Base-by-base conservation (phyloP, 2,113 vertebrate species). In the Urocynchramus pylzowi region DNA sequence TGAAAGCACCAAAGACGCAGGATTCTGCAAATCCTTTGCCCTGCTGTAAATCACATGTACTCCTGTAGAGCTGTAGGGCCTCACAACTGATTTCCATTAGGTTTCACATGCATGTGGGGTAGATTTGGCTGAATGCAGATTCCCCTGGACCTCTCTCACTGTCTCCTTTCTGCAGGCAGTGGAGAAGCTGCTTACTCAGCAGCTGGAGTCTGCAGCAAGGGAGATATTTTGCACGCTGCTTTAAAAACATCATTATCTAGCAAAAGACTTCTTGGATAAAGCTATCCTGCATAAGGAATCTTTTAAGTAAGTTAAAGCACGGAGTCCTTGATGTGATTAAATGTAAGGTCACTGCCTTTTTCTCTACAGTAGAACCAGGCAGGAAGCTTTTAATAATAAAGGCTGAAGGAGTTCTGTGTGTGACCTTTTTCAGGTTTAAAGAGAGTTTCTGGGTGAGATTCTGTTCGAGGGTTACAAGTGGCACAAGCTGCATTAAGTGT, bases 171-270 rank as follows among this genome's bases (percentile, higher is more conserved):
- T 69, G 77, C 86, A 95, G 82, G 80, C 89, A 84, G 50, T 16
- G 33, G 56, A 82, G 91, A 90, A 45, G 24, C 44, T 96, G 97
- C 97, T 97, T 91, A 95, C 68, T 98, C 96, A 98, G 97, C 95
- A 82, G 71, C 68, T 84, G 71, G 53, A 82, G 31, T 57, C 92
- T 76, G 84, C 64, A 77, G 76, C 93, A 61, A 74, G 56, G 42
- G 70, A 49, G 49, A 42, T 73, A 35, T 56, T 94, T 90, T 54
- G 31, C 54, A 89, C 3, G 0, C 59, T 74, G 45, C 74, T 91
- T 91, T 87, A 42, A 85, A 95, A 93, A 77, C 24, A 93, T 75
- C 18, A 6, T 65, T 1, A 11, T 76, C 82, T 93, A 92, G 71
- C 17, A 8, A 87, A 86, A 93, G 44, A 83, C 24, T 87, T 28